Evolutionary conservation across 2,113 vertebrate species (phyloP), one percentile per base, ranked within the genome.

Genomic region (Oryzias javanicus): DNA sequence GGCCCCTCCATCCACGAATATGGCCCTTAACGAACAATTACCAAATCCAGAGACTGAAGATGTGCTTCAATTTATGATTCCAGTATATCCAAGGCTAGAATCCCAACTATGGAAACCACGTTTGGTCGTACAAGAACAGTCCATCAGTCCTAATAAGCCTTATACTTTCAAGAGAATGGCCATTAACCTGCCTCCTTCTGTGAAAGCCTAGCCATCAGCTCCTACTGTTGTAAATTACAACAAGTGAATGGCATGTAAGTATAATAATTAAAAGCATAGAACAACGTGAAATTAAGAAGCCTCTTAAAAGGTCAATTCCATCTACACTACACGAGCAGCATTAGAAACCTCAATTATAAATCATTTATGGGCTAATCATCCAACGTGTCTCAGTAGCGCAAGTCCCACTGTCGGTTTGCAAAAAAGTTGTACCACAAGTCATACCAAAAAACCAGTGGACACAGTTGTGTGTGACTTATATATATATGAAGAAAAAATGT

Each of bases 121-220:
- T 88, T 89, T 83, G 68, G 82, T 84, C 84, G 85, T 86, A 84
- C 75, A 79, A 88, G 87, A 88, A 84, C 88, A 85, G 74, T 73
- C 77, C 81, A 88, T 88, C 88, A 83, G 88, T 83, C 72, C 80
- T 86, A 89, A 89, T 89, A 85, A 86, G 80, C 79, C 83, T 89
- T 80, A 88, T 89, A 84, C 80, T 72, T 85, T 88, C 74, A 78
- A 84, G 82, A 86, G 76, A 74, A 90, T 69, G 54, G 76, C 87
- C 79, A 84, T 89, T 86, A 85, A 79, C 72, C 67, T 55, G 60
- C 64, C 51, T 58, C 67, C 64, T 48, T 71, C 82, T 57, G 79
- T 56, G 72, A 72, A 49, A 74, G 50, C 56, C 49, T 40, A 63
- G 67, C 60, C 80, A 82, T 85, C 81, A 75, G 68, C 64, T 82